Evolutionary conservation across 1,140 invertebrate species (phyloP), one percentile per base, ranked within the genome.

Genomic region (Drosophila ohnishii): DNA sequence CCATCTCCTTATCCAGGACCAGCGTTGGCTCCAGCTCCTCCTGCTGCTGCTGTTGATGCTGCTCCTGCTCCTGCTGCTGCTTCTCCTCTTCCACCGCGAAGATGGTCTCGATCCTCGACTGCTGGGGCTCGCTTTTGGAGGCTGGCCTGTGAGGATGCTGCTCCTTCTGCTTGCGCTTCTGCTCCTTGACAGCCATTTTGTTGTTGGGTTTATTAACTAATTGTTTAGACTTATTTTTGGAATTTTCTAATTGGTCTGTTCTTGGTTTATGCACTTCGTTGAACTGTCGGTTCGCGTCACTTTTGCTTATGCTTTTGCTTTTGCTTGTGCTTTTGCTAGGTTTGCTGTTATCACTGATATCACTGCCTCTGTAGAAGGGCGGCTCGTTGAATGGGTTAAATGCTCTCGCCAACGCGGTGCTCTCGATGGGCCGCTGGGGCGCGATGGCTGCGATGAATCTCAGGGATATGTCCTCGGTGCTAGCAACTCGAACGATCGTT

Each of bases 401-500:
- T 80, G 80, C 77, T 88, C 71, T 78, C 61, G 80, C 72, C 83
- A 90, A 77, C 72, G 83, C 80, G 56, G 66, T 75, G 65, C 53
- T 42, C 55, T 55, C 51, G 13, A n/a, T 10, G 44, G 40, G 63
- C 58, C 32, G 47, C 25, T 65, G 39, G 53, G 69, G 85, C 45
- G 83, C 69, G 89, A 91, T 91, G 66, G 90, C 86, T 76, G 83
- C 80, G 69, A 91, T 88, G 78, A 91, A 91, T 87, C 83, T 91
- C 78, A 72, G 65, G 65, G 84, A 81, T 89, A 90, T 90, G 83
- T 91, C 90, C 84, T 91, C 91, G 89, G 90, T 92, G 91, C 91
- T 91, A 91, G 90, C 90, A 88, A 92, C 90, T 90, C 86, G 84
- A 80, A 90, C 81, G 75, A 91, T 89, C 78, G 85, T 75, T 90